A percentile compares a stretch with the other conserved stretches of the same genome.
phyloP scores from a whole-genome alignment of 1,140 invertebrate species.

The Papilio xuthus region DNA sequence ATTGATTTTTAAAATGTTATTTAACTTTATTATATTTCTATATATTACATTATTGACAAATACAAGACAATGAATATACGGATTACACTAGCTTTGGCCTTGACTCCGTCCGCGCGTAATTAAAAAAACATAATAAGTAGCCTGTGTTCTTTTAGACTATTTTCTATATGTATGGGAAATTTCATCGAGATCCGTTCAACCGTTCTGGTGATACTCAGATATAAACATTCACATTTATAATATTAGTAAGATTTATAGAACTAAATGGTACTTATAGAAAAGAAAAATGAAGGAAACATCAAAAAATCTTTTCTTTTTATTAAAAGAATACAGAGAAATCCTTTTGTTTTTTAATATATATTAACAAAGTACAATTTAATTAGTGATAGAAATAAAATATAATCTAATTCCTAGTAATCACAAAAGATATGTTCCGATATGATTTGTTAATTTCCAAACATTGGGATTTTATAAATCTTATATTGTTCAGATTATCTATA shows the following conservation, averaged over 20 bases:
- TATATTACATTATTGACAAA: too few species aligned
- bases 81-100: too few species aligned
- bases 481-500: background rate
- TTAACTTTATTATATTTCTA: background rate
- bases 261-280: too few species aligned
- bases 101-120: too few species aligned
- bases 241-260: too few species aligned
- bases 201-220: too few species aligned
- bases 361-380: background rate
- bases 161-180: too few species aligned
- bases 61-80: too few species aligned
- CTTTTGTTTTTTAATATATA: background rate
- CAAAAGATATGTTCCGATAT: background rate
- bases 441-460: background rate
- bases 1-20: background rate
- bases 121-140: too few species aligned
- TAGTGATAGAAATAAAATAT: background rate
- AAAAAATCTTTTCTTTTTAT: background rate
- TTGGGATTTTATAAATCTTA: conserved; percentile 3
- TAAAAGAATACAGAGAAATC: background rate
- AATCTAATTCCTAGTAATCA: background rate
- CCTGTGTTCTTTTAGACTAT: too few species aligned
- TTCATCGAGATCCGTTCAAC: too few species aligned
- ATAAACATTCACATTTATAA: too few species aligned
- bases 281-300: background rate